Evolutionary conservation across 1,140 invertebrate species (phyloP).

Genomic region (Drosophila persimilis): DNA sequence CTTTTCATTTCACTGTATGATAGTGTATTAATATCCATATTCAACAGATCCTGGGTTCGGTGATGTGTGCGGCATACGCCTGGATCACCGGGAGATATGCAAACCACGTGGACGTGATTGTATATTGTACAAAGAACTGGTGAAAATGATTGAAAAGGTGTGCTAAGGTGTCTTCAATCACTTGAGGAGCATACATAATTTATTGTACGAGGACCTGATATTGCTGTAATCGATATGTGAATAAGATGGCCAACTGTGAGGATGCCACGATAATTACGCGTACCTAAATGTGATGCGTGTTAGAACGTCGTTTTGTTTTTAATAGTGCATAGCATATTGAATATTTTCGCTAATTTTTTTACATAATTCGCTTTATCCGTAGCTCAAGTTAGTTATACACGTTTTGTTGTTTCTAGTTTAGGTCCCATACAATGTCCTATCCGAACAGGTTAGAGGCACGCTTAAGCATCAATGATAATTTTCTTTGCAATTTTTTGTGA

Average conservation of each 20-base stretch:
- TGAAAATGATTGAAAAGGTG: slow-evolving; percentile 84
- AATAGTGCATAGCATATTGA: slow-evolving; percentile 58
- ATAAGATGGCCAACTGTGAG: slow-evolving; percentile 58
- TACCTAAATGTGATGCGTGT: slow-evolving; percentile 53
- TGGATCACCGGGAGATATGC: slow-evolving; percentile 89
- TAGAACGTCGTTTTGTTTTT: slow-evolving; percentile 32
- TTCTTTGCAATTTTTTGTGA: slow-evolving; percentile 45
- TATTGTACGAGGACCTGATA: slow-evolving; percentile 50
- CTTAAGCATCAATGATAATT: slow-evolving; percentile 48
- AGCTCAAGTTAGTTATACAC: slow-evolving; percentile 30
- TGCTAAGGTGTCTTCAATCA: slow-evolving; percentile 39
- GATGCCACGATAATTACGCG: slow-evolving; percentile 57
- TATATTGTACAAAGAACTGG: slow-evolving; percentile 87
- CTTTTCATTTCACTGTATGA: not conserved
- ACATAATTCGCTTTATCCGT: slow-evolving; percentile 28
- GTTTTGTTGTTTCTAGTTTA: slow-evolving; percentile 41
- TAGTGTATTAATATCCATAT: too few relatives aligned
- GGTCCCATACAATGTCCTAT: slow-evolving; percentile 5
- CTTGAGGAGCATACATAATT: slow-evolving; percentile 5
- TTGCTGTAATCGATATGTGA: slow-evolving; percentile 64
- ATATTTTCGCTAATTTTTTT: slow-evolving; percentile 12
- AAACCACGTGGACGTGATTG: slow-evolving; percentile 87
- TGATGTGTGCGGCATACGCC: slow-evolving; percentile 86
- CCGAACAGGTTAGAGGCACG: slow-evolving; percentile 19
- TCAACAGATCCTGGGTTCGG: slow-evolving; percentile 87